Evolutionary conservation across 2,113 vertebrate genomes (phyloP).

Genomic region (Otolemur garnettii): DNA sequence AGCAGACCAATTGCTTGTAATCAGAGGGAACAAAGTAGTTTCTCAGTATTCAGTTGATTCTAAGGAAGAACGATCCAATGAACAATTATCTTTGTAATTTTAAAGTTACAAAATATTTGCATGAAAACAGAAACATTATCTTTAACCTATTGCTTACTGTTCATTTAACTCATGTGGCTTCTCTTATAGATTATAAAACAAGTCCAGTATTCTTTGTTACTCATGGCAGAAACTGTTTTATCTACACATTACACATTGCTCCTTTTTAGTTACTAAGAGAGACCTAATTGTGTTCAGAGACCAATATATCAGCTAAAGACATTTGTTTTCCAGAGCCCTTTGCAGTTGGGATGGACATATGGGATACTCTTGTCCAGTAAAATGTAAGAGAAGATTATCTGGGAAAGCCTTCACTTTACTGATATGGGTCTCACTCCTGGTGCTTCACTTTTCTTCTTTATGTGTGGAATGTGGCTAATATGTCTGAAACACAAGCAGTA

Average conservation of each 20-base stretch:
- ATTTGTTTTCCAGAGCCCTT: not conserved
- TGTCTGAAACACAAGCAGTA: not conserved
- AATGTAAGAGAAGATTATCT: not conserved
- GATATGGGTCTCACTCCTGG: not conserved
- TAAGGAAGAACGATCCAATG: not conserved
- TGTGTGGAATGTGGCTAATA: not conserved
- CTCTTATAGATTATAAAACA: constrained; percentile 4
- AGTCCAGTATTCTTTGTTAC: not conserved
- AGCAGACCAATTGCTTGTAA: not conserved
- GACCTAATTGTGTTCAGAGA: not conserved
- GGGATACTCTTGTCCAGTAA: not conserved
- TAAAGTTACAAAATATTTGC: not conserved
- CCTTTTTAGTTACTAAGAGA: not conserved
- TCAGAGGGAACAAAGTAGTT: not conserved
- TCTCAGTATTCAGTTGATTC: not conserved
- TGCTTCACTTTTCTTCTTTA: not conserved
- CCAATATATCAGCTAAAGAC: not conserved
- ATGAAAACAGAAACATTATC: not conserved
- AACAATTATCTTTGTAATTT: constrained; percentile 40
- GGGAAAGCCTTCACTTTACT: not conserved
- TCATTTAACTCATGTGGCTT: not conserved
- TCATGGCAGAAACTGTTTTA: not conserved
- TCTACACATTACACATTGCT: not conserved
- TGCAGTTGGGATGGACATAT: not conserved
- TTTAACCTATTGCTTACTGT: not conserved